Percentiles rank a stretch among this genome's conserved stretches.
Evolutionary conservation across 1,140 invertebrate species (phyloP).

Genomic region (Mactra quadrangularis): DNA sequence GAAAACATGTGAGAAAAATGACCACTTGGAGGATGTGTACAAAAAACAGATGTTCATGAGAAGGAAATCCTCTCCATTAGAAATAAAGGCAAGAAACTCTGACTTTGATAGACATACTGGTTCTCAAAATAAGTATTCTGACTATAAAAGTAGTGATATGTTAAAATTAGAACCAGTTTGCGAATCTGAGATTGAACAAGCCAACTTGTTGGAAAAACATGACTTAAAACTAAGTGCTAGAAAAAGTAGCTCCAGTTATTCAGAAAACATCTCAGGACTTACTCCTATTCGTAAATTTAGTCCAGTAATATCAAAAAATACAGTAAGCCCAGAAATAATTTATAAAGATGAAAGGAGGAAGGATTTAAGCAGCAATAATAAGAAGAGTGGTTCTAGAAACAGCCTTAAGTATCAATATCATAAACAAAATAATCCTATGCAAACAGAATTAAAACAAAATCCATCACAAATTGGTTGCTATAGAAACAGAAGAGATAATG

Average conservation of each 20-base stretch:
- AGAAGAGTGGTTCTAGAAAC: background rate
- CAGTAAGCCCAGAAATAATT: constrained; percentile 42
- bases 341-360: constrained; percentile 19
- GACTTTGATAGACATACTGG: background rate
- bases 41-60: background rate
- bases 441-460: background rate
- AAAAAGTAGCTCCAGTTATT: background rate
- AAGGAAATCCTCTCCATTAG: background rate
- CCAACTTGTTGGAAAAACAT: background rate
- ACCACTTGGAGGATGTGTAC: background rate
- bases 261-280: background rate
- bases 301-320: background rate
- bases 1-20: background rate
- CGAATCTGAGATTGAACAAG: background rate
- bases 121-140: background rate
- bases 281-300: background rate
- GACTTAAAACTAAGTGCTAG: background rate
- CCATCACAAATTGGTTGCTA: too few species aligned
- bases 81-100: background rate
- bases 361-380: background rate
- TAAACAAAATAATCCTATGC: background rate
- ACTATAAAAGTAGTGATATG: background rate
- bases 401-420: background rate
- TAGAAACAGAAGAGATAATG: background rate
- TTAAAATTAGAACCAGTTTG: background rate